Evolutionary conservation across 2,797 vertebrate genomes (phyloP), one percentile per base, ranked within the genome.

Genomic region (Eupleurogrammus muticus): DNA sequence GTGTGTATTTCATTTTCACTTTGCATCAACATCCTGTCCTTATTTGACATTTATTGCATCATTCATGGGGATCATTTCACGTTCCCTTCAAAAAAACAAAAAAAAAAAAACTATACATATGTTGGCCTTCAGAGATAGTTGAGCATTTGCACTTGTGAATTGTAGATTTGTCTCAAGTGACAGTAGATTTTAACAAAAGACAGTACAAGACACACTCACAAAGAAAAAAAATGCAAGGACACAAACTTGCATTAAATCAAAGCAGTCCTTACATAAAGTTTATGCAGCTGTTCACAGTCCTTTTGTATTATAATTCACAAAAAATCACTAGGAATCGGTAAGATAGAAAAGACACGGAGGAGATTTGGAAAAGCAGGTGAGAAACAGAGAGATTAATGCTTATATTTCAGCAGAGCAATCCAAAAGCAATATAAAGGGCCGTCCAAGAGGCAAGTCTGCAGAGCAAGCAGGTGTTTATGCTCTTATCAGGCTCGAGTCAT

Each of bases 381-480:
- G 77, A 82, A 75, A 78, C 60, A 54, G 17, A 57, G 52, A 64
- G 75, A 84, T 82, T 74, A 75, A 76, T 73, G 34, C 46, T 56
- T 54, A 57, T 42, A 66, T 80, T 80, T 56, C 47, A 67, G 38
- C 36, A 51, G 57, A 61, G 42, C 55, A 75, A 77, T 70, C 64
- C 75, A 75, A 66, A 79, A 67, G 50, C 77, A 55, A 75, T 64
- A 79, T 72, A 79, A 84, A 87, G 20, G 62, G 34, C 46, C 83
- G 58, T 81, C 49, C 51, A 75, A 79, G 58, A 73, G 56, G 66
- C 35, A 60, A 34, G 48, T 74, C 70, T 80, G 81, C 73, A 86
- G 71, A 82, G 74, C 53, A 77, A 83, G 80, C 81, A 87, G 77
- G 77, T 92, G 80, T 86, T 82, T 85, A 74, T 73, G 73, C 49